Evolutionary conservation across 64 coral and sea anemone species (phyloP).

Genomic region (Cladopsammia gracilis): DNA sequence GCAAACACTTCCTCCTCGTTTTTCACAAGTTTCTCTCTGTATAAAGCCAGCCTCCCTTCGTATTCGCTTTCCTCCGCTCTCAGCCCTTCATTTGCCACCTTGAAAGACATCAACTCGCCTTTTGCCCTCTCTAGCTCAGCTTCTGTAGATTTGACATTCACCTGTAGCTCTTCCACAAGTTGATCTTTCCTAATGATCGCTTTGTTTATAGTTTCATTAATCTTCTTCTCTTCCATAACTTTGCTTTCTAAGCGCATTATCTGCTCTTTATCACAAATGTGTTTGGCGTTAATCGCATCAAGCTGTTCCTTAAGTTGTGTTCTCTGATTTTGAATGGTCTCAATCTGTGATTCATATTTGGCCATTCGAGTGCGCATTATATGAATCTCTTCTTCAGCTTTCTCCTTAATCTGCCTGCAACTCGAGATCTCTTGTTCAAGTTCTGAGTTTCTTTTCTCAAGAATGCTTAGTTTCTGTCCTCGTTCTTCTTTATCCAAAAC

Average conservation of each 20-base stretch:
- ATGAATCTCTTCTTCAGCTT: constrained; percentile 58
- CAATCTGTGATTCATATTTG: constrained; percentile 69
- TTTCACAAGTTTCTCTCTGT: constrained; percentile 61
- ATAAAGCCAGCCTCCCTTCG: constrained; percentile 21
- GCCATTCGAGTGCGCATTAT: constrained; percentile 50
- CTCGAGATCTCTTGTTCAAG: constrained; percentile 66
- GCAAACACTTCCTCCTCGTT: constrained; percentile 63
- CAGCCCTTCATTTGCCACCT: constrained; percentile 70
- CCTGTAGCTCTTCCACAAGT: constrained; percentile 39
- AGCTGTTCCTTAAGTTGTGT: constrained; percentile 65
- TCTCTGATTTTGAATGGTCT: constrained; percentile 69
- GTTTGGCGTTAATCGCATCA: constrained; percentile 25
- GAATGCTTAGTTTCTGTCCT: constrained; percentile 11
- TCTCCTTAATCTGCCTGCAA: constrained; percentile 54
- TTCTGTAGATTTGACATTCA: constrained; percentile 53
- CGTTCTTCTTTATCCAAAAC: constrained; percentile 56
- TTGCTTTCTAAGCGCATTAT: constrained; percentile 70
- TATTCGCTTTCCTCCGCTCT: constrained; percentile 67
- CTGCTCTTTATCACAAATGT: constrained; percentile 64
- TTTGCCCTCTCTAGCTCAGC: constrained; percentile 57
- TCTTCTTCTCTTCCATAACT: constrained; percentile 78
- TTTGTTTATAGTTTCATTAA: constrained; percentile 63
- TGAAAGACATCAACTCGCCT: constrained; percentile 32
- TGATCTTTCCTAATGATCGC: constrained; percentile 69
- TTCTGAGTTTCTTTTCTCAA: constrained; percentile 62